Evolutionary conservation across 2,888 invertebrate genomes (phyloP).

Genomic region (Bhutanitis thaidina): DNA sequence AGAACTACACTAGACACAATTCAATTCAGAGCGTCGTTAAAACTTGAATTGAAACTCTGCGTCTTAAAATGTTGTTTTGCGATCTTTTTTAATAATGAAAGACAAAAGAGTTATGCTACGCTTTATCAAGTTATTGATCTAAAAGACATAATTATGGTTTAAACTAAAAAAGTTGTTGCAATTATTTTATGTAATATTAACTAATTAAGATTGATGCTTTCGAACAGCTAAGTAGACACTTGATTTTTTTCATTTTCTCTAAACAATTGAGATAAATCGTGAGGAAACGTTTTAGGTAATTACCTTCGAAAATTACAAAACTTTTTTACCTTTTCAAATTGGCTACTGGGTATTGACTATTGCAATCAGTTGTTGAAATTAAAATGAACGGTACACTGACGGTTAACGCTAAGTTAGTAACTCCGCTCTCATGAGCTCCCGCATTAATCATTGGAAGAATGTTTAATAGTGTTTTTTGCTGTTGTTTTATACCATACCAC

Average conservation of each 20-base stretch:
- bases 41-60: too few species aligned
- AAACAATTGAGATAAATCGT: constrained; percentile 4
- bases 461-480: constrained; percentile 15
- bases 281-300: constrained; percentile 11
- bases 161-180: too few species aligned
- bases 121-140: too few species aligned
- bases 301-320: constrained; percentile 20
- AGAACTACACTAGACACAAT: too few species aligned
- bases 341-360: constrained; percentile 4
- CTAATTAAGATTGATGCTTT: too few species aligned
- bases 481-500: neutral
- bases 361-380: constrained; percentile 17
- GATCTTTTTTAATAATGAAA: too few species aligned
- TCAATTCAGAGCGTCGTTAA: too few species aligned
- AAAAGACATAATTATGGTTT: too few species aligned
- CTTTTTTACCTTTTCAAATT: constrained; percentile 21
- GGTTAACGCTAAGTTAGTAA: constrained; percentile 13
- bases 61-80: too few species aligned
- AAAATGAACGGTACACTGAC: constrained; percentile 18
- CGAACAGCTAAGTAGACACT: too few species aligned
- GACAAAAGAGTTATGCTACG: too few species aligned
- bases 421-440: neutral
- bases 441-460: constrained; percentile 16
- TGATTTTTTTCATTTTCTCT: neutral
- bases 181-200: too few species aligned